phyloP scores from a whole-genome alignment of 2,113 vertebrate genomes.

The Riparia riparia region DNA sequence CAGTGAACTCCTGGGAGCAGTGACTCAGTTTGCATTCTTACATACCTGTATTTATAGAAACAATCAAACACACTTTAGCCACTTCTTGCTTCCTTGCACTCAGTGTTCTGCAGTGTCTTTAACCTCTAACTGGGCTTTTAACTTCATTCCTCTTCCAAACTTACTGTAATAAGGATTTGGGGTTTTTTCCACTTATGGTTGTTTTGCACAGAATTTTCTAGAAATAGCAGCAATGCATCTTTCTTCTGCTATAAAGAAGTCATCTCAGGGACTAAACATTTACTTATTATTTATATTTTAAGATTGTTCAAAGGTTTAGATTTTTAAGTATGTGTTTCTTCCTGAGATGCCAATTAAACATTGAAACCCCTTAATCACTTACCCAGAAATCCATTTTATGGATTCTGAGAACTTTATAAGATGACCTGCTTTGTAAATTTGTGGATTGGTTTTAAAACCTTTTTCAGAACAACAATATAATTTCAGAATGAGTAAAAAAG shows the following conservation, averaged over 20 bases:
- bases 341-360: not conserved
- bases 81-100: not conserved
- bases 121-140: not conserved
- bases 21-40: not conserved
- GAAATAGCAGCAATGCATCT: not conserved
- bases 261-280: not conserved
- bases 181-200: not conserved
- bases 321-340: not conserved
- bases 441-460: not conserved
- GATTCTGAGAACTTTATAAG: not conserved
- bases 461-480: not conserved
- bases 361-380: not conserved
- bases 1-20: not conserved
- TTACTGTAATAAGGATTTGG: not conserved
- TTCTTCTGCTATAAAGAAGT: not conserved
- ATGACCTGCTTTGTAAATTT: not conserved
- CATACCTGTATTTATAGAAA: slow-evolving; percentile 17
- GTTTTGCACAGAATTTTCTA: not conserved
- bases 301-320: not conserved
- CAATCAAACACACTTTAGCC: not conserved
- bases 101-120: not conserved
- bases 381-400: not conserved
- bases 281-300: not conserved
- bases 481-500: not conserved
- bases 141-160: not conserved